phyloP scores from a whole-genome alignment of 2,888 invertebrate genomes.

The Apamea anceps region DNA sequence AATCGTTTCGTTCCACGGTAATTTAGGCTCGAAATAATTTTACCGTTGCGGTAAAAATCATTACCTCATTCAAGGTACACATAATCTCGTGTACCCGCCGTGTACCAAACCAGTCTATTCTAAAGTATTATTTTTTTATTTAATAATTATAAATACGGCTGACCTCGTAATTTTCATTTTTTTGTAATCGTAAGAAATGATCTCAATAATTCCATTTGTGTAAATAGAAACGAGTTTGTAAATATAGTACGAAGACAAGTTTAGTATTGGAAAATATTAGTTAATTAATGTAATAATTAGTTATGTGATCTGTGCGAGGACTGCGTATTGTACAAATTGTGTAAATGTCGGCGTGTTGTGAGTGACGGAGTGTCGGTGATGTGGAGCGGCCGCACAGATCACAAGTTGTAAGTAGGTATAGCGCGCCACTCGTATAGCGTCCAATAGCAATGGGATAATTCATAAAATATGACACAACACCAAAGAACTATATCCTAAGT shows the following conservation, averaged over 20 bases:
- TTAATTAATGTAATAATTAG: conserved; percentile 76
- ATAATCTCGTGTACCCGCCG: conserved; percentile 69
- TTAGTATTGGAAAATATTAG: conserved; percentile 75
- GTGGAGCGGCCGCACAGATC: conserved; percentile 72
- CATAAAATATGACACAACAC: conserved; percentile 86
- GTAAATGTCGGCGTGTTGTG: conserved; percentile 64
- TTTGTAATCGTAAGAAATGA: conserved; percentile 87
- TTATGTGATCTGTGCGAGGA: conserved; percentile 74
- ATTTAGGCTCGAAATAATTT: conserved; percentile 58
- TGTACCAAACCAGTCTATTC: conserved; percentile 87
- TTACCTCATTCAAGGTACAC: conserved; percentile 84
- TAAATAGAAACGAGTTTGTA: conserved; percentile 86
- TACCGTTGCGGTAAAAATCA: conserved; percentile 67
- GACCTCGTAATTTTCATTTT: conserved; percentile 84
- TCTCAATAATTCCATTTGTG: conserved; percentile 90
- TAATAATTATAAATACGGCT: conserved; percentile 76
- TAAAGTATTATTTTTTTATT: conserved; percentile 88
- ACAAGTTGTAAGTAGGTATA: conserved; percentile 72
- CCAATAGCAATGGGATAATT: conserved; percentile 85
- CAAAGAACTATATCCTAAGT: conserved; percentile 88
- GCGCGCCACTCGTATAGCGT: conserved; percentile 86
- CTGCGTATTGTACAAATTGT: conserved; percentile 70
- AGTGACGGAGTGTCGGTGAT: conserved; percentile 57
- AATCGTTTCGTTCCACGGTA: conserved; percentile 62
- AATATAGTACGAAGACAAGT: conserved; percentile 79